Conservation (phyloP, 2,888 invertebrate genomes). For the Neoaliturus tenellus region DNA sequence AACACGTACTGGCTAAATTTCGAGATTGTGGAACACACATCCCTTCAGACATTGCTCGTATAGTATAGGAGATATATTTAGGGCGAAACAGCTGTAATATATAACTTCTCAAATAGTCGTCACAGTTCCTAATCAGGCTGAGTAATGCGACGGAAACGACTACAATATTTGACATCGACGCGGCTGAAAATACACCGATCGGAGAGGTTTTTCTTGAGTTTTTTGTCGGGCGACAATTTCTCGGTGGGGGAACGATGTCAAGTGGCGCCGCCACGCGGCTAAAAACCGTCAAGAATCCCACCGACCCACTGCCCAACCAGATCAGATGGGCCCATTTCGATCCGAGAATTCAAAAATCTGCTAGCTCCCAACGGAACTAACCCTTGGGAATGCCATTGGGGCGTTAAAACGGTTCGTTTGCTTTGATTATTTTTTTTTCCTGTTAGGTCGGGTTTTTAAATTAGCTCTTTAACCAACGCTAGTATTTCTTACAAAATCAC, state of each 20-base stretch:
- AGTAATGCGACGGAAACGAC: too few relatives aligned
- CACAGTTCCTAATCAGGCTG: too few relatives aligned
- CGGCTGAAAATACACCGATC: neutral
- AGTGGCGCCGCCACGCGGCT: neutral
- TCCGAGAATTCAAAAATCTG: constrained; percentile 23
- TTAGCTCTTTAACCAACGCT: too few relatives aligned
- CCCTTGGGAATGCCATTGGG: neutral
- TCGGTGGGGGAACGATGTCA: neutral
- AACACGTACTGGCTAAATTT: too few relatives aligned
- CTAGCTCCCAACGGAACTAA: constrained; percentile 9
- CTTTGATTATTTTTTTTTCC: neutral
- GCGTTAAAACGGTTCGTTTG: neutral
- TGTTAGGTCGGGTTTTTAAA: neutral
- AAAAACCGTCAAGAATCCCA: constrained; percentile 32
- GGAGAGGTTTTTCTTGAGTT: neutral
- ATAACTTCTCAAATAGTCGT: too few relatives aligned
- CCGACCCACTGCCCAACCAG: constrained; percentile 27
- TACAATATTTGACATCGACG: neutral
- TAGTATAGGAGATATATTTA: too few relatives aligned
- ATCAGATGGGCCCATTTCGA: constrained; percentile 29
- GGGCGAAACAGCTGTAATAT: too few relatives aligned
- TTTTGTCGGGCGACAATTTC: constrained; percentile 1
- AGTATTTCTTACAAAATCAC: too few relatives aligned
- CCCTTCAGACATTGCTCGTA: too few relatives aligned
- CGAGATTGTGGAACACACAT: too few relatives aligned